Evolutionary conservation across 2,797 vertebrate species (phyloP).

Genomic region (Mus minutoides): DNA sequence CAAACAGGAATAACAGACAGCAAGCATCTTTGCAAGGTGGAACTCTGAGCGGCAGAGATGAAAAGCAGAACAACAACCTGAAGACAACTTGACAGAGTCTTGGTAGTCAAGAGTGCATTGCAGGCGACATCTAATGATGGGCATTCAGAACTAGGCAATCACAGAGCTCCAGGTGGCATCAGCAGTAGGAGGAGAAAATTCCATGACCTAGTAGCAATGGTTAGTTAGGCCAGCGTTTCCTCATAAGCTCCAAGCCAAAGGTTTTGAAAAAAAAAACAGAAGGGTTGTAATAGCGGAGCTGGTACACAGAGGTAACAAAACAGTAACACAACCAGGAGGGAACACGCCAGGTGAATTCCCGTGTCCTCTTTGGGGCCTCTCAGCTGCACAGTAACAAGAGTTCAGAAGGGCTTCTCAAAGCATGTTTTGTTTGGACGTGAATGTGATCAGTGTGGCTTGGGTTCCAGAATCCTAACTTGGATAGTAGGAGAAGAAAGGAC

Average conservation of each 20-base stretch:
- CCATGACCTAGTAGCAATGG: not conserved
- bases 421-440: not conserved
- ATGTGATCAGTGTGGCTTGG: not conserved
- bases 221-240: not conserved
- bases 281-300: not conserved
- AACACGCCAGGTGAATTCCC: not conserved
- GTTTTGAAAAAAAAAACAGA: slow-evolving; percentile 4
- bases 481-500: not conserved
- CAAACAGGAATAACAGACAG: not conserved
- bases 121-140: not conserved
- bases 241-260: not conserved
- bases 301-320: not conserved
- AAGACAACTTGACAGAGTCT: not conserved
- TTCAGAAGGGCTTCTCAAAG: not conserved
- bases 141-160: not conserved
- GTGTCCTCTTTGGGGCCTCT: not conserved
- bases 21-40: not conserved
- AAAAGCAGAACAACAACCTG: not conserved
- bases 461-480: not conserved
- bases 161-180: not conserved
- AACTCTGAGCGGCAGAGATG: not conserved
- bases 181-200: not conserved
- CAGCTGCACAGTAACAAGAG: not conserved
- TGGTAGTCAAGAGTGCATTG: not conserved
- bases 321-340: not conserved